Conservation (phyloP, 2,797 vertebrate genomes). For the Pipistrellus pygmaeus region DNA sequence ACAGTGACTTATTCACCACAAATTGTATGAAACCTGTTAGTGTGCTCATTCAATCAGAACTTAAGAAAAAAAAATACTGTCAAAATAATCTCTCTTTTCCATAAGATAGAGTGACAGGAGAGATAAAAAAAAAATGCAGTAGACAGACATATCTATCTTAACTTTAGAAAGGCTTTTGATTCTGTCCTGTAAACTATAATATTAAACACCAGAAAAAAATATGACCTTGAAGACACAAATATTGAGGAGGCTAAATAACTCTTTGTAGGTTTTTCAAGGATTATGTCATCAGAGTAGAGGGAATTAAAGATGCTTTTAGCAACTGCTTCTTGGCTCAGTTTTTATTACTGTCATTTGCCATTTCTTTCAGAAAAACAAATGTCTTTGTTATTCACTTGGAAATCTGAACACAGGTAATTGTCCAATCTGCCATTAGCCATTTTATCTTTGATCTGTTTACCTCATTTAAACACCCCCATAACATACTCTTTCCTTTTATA, state of each 20-base stretch:
- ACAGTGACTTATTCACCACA: neutral
- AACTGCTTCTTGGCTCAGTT: neutral
- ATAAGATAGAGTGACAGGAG: neutral
- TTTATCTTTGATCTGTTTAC: neutral
- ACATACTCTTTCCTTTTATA: neutral
- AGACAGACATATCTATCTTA: conserved; percentile 36
- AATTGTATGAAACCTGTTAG: neutral
- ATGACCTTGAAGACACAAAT: conserved; percentile 57
- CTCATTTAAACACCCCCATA: neutral
- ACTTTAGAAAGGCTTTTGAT: conserved; percentile 31
- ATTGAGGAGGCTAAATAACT: conserved; percentile 26
- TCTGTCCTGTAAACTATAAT: conserved; percentile 45
- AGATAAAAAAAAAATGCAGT: neutral
- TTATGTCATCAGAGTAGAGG: conserved; percentile 53
- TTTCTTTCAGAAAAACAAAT: conserved; percentile 13
- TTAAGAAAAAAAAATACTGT: conserved; percentile 24
- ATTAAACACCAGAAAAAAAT: conserved; percentile 56
- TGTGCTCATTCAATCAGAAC: neutral
- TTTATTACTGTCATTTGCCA: conserved; percentile 58
- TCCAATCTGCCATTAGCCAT: neutral
- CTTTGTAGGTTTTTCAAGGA: conserved; percentile 34
- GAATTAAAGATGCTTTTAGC: conserved; percentile 55
- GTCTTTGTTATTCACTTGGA: conserved; percentile 37
- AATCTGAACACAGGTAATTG: neutral
- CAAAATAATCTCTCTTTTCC: conserved; percentile 44